phyloP scores from a whole-genome alignment of 2,888 invertebrate species.

The Ectemnius continuus region DNA sequence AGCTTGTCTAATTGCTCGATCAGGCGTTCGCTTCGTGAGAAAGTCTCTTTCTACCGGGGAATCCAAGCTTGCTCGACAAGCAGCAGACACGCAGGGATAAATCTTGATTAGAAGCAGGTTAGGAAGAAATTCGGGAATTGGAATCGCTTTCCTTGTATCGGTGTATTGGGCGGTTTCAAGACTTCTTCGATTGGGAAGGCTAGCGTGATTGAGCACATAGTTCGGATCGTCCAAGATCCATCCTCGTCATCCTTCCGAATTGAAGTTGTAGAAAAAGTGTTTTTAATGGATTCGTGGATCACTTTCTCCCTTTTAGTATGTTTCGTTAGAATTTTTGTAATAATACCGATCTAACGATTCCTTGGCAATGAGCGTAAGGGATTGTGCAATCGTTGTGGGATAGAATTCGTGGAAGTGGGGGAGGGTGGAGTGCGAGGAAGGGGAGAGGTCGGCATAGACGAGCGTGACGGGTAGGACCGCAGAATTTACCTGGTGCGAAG shows the following conservation, averaged over 20 bases:
- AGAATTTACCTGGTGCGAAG: constrained; percentile 46
- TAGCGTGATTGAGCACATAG: background rate
- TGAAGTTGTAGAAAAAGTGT: background rate
- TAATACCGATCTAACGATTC: background rate
- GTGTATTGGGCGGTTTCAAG: background rate
- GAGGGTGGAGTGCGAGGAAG: constrained; percentile 3
- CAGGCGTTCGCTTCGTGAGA: constrained; percentile 1
- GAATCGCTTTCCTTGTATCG: background rate
- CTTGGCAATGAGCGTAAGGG: background rate
- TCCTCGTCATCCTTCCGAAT: background rate
- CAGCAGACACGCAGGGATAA: background rate
- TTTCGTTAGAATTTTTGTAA: background rate
- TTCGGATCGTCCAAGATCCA: background rate
- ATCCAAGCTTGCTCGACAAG: background rate
- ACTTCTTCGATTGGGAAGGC: background rate
- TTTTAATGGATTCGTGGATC: background rate
- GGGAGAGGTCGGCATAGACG: constrained; percentile 21
- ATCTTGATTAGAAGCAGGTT: background rate
- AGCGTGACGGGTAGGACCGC: constrained; percentile 24
- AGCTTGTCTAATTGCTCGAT: background rate
- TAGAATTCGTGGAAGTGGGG: background rate
- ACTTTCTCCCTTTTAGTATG: background rate
- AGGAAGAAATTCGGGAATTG: background rate
- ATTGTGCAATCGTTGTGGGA: background rate
- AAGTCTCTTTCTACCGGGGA: background rate